Conservation (phyloP, 1,140 invertebrate genomes). For the Apolygus lucorum region DNA sequence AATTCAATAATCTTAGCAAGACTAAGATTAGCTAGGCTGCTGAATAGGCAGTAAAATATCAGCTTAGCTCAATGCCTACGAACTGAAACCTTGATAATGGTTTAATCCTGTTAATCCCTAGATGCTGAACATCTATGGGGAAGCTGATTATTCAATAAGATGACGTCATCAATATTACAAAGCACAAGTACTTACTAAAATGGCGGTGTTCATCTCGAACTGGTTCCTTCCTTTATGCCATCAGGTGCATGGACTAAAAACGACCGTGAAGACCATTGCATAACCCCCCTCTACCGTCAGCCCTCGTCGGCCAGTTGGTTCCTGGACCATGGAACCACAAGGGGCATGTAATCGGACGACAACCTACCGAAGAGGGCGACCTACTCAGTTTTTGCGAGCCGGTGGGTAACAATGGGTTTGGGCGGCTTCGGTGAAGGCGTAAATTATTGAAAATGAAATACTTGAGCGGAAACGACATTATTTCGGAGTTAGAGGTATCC, state of each 20-base stretch:
- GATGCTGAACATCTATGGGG: no score
- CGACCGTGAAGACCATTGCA: slow-evolving; percentile 6
- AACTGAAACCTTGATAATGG: no score
- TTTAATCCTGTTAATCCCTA: no score
- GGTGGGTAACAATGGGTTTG: not conserved
- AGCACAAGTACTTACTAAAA: not conserved
- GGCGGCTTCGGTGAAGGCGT: not conserved
- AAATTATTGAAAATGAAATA: no score
- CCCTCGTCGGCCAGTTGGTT: not conserved
- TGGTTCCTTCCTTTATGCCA: not conserved
- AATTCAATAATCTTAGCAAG: no score
- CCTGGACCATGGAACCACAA: slow-evolving; percentile 12
- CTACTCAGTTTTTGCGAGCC: not conserved
- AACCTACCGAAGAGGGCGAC: not conserved
- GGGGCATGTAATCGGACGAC: slow-evolving; percentile 4
- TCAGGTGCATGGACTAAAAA: not conserved
- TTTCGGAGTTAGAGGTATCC: no score
- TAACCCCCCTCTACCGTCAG: not conserved
- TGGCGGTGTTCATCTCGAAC: not conserved
- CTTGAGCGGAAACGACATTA: no score
- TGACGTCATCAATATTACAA: not conserved
- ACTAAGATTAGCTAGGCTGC: no score
- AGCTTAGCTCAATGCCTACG: no score
- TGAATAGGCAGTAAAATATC: no score
- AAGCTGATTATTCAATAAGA: not conserved